These are phyloP conservation scores for Lordiphosa fenestrarum DNA, from an alignment of 2,888 invertebrate species.

Conservation along the genomic window DNA sequence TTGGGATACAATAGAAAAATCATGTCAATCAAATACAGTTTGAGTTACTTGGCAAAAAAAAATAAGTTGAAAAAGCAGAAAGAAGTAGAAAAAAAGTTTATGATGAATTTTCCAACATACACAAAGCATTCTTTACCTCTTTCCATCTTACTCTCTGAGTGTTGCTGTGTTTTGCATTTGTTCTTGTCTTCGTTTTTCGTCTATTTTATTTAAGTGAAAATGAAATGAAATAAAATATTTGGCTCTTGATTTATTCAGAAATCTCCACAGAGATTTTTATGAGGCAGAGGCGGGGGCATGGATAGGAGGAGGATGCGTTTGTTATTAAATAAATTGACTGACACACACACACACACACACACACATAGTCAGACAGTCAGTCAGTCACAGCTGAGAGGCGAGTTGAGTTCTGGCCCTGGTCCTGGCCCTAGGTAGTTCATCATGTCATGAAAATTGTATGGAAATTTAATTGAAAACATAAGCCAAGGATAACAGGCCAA, in stretches of 20 bases:
- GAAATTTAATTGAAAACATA: constrained; percentile 79
- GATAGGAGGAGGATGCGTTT: constrained; percentile 42
- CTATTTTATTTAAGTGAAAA: constrained; percentile 33
- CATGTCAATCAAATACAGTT: constrained; percentile 14
- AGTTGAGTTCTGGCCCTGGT: constrained; percentile 34
- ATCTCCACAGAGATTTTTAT: constrained; percentile 49
- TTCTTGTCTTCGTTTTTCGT: constrained; percentile 10
- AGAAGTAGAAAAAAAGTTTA: background rate
- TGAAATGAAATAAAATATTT: constrained; percentile 60
- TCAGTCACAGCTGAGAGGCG: constrained; percentile 49
- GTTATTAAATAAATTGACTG: constrained; percentile 74
- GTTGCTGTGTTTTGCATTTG: constrained; percentile 12
- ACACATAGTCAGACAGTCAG: constrained; percentile 23
- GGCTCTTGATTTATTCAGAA: constrained; percentile 56
- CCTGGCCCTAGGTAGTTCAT: constrained; percentile 69
- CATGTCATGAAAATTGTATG: constrained; percentile 78
- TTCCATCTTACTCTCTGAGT: background rate
- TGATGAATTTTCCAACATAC: background rate
- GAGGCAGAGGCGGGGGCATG: constrained; percentile 15
- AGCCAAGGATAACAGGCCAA: constrained; percentile 76
- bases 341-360: constrained; percentile 34
- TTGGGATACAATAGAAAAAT: constrained; percentile 3
- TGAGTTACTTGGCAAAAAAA: background rate
- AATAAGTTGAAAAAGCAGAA: background rate
- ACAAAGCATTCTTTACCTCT: constrained; percentile 1